These are phyloP conservation scores for Neocloeon triangulifer DNA, from an alignment of 1,140 invertebrate genomes.

Conservation along the genomic window DNA sequence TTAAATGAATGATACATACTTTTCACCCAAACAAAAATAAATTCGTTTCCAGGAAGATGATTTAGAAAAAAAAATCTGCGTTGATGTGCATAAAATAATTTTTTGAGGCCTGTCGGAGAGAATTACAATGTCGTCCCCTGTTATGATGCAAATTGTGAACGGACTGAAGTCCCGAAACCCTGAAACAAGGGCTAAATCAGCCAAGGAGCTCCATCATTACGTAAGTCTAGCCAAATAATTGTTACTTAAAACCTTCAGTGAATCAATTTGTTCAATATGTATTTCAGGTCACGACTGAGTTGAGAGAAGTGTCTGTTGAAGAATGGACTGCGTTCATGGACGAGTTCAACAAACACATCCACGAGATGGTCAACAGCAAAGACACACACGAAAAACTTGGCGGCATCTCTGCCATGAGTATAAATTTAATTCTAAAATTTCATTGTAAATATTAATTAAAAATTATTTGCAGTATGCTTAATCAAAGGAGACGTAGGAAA, in stretches of 20 bases:
- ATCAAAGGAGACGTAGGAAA: conserved; percentile 84
- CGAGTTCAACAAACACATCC: conserved; percentile 87
- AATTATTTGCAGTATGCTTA: conserved; percentile 47
- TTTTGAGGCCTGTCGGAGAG: too few relatives aligned
- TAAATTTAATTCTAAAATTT: not conserved
- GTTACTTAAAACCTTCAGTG: not conserved
- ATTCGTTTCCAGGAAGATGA: too few relatives aligned
- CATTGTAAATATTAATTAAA: conserved; percentile 2
- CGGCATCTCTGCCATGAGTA: conserved; percentile 81
- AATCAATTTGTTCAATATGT: conserved; percentile 2
- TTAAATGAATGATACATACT: too few relatives aligned
- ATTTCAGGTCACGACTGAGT: conserved; percentile 46
- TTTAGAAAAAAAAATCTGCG: too few relatives aligned
- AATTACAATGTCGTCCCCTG: conserved; percentile 27
- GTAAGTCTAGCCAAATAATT: conserved; percentile 24
- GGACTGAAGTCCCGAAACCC: conserved; percentile 75
- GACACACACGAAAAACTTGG: conserved; percentile 91
- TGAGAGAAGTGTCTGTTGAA: conserved; percentile 77
- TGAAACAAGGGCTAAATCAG: conserved; percentile 60
- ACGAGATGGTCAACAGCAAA: conserved; percentile 81
- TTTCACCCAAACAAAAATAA: too few relatives aligned
- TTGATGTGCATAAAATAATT: too few relatives aligned
- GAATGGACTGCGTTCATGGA: conserved; percentile 79
- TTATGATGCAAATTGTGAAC: conserved; percentile 57
- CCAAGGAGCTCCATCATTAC: conserved; percentile 69